Percentiles rank a stretch among this genome's conserved stretches.
These are phyloP conservation scores for Trachurus trachurus DNA, from an alignment of 2,797 vertebrate genomes.

Conservation along the genomic window DNA sequence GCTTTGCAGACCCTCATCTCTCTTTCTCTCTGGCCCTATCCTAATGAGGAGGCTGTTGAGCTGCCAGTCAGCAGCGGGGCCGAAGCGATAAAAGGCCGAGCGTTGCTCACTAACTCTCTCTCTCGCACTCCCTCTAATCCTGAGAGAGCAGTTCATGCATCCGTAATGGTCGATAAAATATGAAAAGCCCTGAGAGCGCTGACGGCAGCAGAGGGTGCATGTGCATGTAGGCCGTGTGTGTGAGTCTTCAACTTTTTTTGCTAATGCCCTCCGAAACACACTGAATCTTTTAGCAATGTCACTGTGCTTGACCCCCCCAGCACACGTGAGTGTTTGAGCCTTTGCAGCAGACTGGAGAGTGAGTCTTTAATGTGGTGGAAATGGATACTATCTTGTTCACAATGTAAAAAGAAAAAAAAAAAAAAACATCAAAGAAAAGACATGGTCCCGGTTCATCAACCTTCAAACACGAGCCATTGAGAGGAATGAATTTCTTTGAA, in stretches of 20 bases:
- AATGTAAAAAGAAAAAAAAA: slow-evolving; percentile 44
- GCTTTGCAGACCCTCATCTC: slow-evolving; percentile 54
- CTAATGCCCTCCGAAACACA: slow-evolving; percentile 52
- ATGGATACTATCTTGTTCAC: slow-evolving; percentile 61
- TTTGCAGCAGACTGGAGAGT: slow-evolving; percentile 54
- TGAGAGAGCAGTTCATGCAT: slow-evolving; percentile 71
- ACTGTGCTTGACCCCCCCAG: slow-evolving; percentile 27
- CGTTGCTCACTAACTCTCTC: slow-evolving; percentile 22
- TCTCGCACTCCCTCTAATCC: slow-evolving; percentile 60
- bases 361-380: slow-evolving; percentile 67
- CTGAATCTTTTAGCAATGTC: slow-evolving; percentile 68
- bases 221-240: slow-evolving; percentile 3
- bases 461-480: slow-evolving; percentile 35
- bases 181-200: slow-evolving; percentile 66
- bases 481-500: slow-evolving; percentile 25
- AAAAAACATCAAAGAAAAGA: slow-evolving; percentile 49
- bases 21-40: slow-evolving; percentile 9
- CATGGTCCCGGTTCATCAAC: slow-evolving; percentile 20
- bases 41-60: slow-evolving; percentile 47
- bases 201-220: slow-evolving; percentile 55
- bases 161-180: slow-evolving; percentile 75
- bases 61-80: slow-evolving; percentile 48
- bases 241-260: slow-evolving; percentile 45
- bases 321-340: slow-evolving; percentile 51
- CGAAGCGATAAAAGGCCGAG: slow-evolving; percentile 48